Conservation (phyloP, 1,140 invertebrate species). For the Habropoda laboriosa region DNA sequence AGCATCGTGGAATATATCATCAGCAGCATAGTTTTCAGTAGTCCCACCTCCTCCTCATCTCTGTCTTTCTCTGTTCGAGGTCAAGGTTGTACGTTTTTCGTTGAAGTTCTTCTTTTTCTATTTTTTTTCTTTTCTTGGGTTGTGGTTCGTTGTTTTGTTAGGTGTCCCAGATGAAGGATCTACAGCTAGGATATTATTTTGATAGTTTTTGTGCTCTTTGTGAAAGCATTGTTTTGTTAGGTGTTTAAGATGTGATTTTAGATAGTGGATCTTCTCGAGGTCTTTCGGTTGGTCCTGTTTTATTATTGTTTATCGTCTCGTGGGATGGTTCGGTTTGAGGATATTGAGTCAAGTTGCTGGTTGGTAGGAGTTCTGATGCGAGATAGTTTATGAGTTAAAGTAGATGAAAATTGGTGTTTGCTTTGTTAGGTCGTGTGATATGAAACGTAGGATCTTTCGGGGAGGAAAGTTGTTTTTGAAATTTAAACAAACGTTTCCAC, state of each 20-base stretch:
- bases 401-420: no score
- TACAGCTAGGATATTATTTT: neutral
- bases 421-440: no score
- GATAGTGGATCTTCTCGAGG: neutral
- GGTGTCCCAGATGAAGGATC: neutral
- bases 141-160: constrained; percentile 14
- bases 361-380: no score
- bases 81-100: constrained; percentile 21
- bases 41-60: neutral
- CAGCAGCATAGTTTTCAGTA: neutral
- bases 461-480: no score
- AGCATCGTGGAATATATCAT: constrained; percentile 15
- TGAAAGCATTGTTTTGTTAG: constrained; percentile 7
- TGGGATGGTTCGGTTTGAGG: neutral
- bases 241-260: neutral
- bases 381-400: no score
- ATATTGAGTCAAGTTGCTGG: no score
- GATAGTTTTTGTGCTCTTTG: neutral
- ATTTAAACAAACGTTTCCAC: no score
- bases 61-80: neutral
- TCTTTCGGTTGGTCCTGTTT: neutral
- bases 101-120: no score
- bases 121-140: neutral
- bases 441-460: no score
- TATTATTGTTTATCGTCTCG: neutral